These are phyloP conservation scores for Malurus melanocephalus DNA, from an alignment of 2,113 vertebrate species.

Conservation along the genomic window DNA sequence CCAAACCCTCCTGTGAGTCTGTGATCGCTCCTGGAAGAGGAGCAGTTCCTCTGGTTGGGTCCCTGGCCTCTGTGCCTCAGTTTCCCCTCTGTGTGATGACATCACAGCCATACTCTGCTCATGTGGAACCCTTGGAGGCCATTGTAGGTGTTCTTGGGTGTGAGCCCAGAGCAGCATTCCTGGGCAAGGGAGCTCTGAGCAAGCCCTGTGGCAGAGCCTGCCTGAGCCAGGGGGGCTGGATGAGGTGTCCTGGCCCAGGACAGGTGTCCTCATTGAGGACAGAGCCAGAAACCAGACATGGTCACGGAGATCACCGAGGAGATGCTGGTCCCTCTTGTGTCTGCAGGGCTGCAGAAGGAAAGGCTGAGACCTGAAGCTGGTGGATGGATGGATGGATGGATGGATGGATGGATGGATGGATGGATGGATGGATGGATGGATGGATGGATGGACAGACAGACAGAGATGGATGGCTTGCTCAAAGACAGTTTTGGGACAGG, in stretches of 20 bases:
- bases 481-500: not conserved
- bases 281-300: not conserved
- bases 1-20: not conserved
- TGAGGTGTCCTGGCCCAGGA: not conserved
- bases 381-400: not conserved
- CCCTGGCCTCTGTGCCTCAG: not conserved
- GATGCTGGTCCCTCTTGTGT: not conserved
- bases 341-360: not conserved
- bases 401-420: not conserved
- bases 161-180: not conserved
- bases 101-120: not conserved
- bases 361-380: not conserved
- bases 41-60: not conserved
- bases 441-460: not conserved
- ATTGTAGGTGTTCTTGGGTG: not conserved
- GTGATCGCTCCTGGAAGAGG: not conserved
- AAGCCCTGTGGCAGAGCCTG: rapidly evolving
- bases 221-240: rapidly evolving
- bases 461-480: not conserved
- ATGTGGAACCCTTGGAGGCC: rapidly evolving
- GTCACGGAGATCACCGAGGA: not conserved
- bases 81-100: not conserved
- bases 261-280: not conserved
- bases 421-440: not conserved
- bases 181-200: not conserved